Base-by-base conservation (phyloP, 2,888 invertebrate genomes). In the Coelopa pilipes region DNA sequence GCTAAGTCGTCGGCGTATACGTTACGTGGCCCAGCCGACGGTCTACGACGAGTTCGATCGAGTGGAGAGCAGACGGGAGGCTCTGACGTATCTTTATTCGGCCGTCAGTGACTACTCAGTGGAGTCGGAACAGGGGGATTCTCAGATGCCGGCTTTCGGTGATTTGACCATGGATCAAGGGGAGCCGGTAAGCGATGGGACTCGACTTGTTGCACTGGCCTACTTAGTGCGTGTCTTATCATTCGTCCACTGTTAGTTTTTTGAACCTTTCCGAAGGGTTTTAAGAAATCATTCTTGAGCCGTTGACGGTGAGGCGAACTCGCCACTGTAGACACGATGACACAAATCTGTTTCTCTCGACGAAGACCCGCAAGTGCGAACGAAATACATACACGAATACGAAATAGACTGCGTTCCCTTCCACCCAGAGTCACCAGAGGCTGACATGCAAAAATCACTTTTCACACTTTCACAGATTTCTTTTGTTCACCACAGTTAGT, bases 31-130 rank as follows among this genome's bases (percentile, higher is more conserved):
- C 75, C 90, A 90, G 78, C 86, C 89, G 72, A 89, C 90, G 1
- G 85, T 89, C 21, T 88, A 88, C 79, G 81, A 89, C 63, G 89
- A 90, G 79, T 90, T 90, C 84, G 90, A 90, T 60, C 85, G 89
- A 86, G 81, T 90, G 84, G 88, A 84, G 73, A 81, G 82, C 21
- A 81, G 83, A 63, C 81, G 83, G 1, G 81, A 83, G 73, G 81
- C 81, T 13, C 70, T 83, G 21, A 81, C 79, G 60, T 83, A 82
- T 77, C 80, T 72, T 1, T 67, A 84, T 49, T 83, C 89, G 75
- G 82, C 84, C 70, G 83, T 83, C 53, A 84, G 84, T 76, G 88
- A 89, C 82, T 82, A 89, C 88, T 89, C 89, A 85, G 85, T 86
- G 88, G 88, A 90, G 88, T 88, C 85, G 1, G 83, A 80, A 5